These are phyloP conservation scores for Intellagama lesueurii DNA, from an alignment of 2,797 vertebrate genomes.

Conservation along the genomic window DNA sequence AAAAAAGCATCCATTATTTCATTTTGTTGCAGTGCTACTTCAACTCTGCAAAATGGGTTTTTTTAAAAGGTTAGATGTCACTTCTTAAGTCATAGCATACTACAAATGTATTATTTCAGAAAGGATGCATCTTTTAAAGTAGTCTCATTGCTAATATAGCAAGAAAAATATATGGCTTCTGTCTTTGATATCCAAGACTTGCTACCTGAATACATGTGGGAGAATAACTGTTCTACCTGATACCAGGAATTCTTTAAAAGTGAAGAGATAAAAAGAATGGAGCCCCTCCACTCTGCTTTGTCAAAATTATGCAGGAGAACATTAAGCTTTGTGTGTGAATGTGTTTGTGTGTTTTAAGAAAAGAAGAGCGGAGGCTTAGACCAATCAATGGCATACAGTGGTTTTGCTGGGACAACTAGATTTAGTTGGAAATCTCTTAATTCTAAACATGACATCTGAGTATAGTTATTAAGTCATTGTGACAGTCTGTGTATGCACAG, in stretches of 20 bases:
- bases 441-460: not conserved
- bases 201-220: not conserved
- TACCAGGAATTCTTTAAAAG: not conserved
- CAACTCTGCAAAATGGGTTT: constrained; percentile 78
- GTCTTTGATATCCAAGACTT: not conserved
- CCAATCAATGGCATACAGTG: no score
- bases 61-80: constrained; percentile 15
- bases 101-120: constrained; percentile 25
- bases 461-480: not conserved
- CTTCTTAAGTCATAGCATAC: not conserved
- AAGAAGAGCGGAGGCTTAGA: not conserved
- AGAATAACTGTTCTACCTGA: not conserved
- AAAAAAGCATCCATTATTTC: constrained; percentile 86
- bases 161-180: not conserved
- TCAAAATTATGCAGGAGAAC: not conserved
- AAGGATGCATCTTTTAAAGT: constrained; percentile 39
- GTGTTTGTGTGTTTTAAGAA: not conserved
- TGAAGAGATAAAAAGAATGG: not conserved
- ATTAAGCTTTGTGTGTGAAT: no score
- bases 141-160: not conserved
- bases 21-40: constrained; percentile 89
- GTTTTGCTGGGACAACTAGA: no score
- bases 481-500: not conserved
- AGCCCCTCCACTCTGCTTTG: not conserved
- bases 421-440: not conserved